Evolutionary conservation across 2,113 vertebrate species (phyloP).

Genomic region (Oplegnathus fasciatus): DNA sequence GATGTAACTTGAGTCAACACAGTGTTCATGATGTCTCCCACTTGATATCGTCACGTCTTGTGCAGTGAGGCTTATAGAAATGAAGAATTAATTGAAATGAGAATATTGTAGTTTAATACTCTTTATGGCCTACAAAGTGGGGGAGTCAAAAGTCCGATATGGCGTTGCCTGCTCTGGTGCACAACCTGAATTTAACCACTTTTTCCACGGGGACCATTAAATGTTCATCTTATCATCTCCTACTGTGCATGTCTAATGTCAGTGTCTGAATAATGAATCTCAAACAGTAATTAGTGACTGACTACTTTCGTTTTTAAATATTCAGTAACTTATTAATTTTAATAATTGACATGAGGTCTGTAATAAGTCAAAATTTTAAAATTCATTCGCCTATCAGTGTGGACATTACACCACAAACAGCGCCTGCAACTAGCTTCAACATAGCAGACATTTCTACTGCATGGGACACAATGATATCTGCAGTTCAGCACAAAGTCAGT

Average conservation of each 20-base stretch:
- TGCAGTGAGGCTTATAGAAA: background rate
- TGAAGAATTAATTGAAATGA: constrained; percentile 3
- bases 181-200: constrained; percentile 1
- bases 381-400: background rate
- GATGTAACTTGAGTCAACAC: background rate
- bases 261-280: constrained; percentile 25
- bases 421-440: background rate
- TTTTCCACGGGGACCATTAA: constrained; percentile 11
- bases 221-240: constrained; percentile 21
- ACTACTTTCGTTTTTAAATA: constrained; percentile 33
- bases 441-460: background rate
- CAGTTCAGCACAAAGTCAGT: constrained; percentile 19
- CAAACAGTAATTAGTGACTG: background rate
- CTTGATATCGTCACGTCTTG: background rate
- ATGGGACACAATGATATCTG: background rate
- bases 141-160: background rate
- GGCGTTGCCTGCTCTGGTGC: constrained; percentile 1
- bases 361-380: background rate
- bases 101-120: background rate
- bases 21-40: background rate
- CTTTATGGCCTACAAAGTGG: background rate
- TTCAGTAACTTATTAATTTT: constrained; percentile 10
- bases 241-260: constrained; percentile 2
- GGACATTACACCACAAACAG: background rate
- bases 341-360: background rate